Evolutionary conservation across 2,113 vertebrate species (phyloP).

Genomic region (Heterotilapia buettikoferi): DNA sequence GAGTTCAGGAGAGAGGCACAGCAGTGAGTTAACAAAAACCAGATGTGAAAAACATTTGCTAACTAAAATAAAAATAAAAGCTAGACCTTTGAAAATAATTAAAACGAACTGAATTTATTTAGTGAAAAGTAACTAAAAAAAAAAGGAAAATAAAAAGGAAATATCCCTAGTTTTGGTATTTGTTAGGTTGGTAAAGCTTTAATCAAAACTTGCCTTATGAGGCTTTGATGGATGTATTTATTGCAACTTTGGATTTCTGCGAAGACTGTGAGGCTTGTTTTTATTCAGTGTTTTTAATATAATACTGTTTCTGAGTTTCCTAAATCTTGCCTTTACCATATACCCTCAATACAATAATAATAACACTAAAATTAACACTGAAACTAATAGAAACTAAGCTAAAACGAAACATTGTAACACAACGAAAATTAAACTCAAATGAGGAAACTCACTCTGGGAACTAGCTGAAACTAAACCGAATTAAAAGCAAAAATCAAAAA

Average conservation of each 20-base stretch:
- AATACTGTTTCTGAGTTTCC: not conserved
- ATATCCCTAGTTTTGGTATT: rapidly evolving
- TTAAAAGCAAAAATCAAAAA: not conserved
- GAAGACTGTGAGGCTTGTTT: not conserved
- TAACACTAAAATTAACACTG: not conserved
- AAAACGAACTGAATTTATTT: not conserved
- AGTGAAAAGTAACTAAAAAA: not conserved
- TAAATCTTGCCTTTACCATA: not conserved
- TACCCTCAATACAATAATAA: not conserved
- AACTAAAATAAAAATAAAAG: not conserved
- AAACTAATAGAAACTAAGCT: not conserved
- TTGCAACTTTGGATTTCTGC: not conserved
- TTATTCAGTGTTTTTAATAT: not conserved
- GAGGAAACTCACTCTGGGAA: not conserved
- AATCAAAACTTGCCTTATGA: not conserved
- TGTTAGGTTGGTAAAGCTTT: not conserved
- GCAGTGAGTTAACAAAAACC: not conserved
- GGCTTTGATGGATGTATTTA: not conserved
- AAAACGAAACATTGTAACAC: not conserved
- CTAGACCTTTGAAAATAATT: rapidly evolving
- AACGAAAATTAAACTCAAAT: not conserved
- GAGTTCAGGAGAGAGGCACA: not conserved
- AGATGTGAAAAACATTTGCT: not conserved
- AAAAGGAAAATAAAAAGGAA: rapidly evolving
- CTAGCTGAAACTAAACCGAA: not conserved